These are phyloP conservation scores for Loriculus beryllinus DNA, from an alignment of 2,797 vertebrate species.

Conservation along the genomic window DNA sequence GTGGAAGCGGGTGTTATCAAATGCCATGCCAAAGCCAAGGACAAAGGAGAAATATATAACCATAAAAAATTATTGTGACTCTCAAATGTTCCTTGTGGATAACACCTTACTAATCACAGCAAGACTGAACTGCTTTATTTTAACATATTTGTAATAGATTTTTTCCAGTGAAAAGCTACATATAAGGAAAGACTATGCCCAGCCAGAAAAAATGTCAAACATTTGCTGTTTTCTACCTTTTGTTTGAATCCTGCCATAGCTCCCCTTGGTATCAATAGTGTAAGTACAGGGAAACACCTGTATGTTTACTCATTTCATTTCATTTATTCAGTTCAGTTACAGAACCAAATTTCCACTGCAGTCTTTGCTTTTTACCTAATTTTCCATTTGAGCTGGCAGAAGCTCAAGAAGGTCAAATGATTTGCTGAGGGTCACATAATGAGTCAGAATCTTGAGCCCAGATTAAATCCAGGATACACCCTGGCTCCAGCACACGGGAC, in stretches of 20 bases:
- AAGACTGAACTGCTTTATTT: not conserved
- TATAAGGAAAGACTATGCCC: not conserved
- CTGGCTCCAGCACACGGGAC: not conserved
- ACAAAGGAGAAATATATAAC: not conserved
- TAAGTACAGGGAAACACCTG: conserved; percentile 44
- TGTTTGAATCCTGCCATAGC: not conserved
- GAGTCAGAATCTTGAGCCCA: conserved; percentile 57
- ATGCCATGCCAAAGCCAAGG: not conserved
- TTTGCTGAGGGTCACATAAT: conserved; percentile 32
- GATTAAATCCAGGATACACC: conserved; percentile 7
- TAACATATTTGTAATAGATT: not conserved
- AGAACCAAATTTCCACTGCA: conserved; percentile 31
- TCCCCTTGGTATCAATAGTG: not conserved
- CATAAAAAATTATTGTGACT: not conserved
- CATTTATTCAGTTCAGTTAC: not conserved
- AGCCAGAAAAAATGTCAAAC: not conserved
- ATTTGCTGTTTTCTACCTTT: not conserved
- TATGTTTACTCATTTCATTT: conserved; percentile 20
- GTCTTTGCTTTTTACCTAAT: conserved; percentile 38
- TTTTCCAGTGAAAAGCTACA: not conserved
- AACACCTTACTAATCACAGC: not conserved
- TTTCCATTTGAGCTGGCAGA: conserved; percentile 61
- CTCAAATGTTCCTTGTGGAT: not conserved
- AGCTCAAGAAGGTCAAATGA: conserved; percentile 44
- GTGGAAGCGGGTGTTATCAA: not conserved